These are phyloP conservation scores for Perca fluviatilis DNA, from an alignment of 2,113 vertebrate genomes.

Conservation along the genomic window DNA sequence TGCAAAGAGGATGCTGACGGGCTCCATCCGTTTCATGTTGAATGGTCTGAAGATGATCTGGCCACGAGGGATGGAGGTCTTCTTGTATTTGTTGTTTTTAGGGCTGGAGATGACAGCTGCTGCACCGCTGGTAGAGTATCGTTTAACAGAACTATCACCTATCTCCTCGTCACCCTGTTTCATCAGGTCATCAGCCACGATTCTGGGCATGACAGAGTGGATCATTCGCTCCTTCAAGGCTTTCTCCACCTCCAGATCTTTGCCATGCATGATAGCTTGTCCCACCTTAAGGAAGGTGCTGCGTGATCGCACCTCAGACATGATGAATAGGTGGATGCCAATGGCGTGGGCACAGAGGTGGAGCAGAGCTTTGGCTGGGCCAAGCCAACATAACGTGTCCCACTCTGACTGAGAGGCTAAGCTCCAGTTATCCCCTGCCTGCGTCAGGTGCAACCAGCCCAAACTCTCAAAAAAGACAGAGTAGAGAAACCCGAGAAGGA, in stretches of 20 bases:
- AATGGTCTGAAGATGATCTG: conserved; percentile 98
- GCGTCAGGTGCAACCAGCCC: conserved; percentile 88
- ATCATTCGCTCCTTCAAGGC: conserved; percentile 99
- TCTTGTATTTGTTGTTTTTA: conserved; percentile 94
- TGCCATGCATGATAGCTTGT: conserved; percentile 98
- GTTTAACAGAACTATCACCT: conserved; percentile 88
- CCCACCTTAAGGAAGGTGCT: conserved; percentile 99
- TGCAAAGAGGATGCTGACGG: conserved; percentile 97
- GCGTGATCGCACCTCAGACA: conserved; percentile 96
- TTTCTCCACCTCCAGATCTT: conserved; percentile 99
- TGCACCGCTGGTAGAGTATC: conserved; percentile 87
- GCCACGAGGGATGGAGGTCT: conserved; percentile 94
- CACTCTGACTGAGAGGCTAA: conserved; percentile 58
- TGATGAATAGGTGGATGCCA: conserved; percentile 95
- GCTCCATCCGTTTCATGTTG: conserved; percentile 99
- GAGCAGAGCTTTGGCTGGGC: conserved; percentile 91
- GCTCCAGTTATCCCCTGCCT: conserved; percentile 53
- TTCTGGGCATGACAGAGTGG: conserved; percentile 98
- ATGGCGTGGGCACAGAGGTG: conserved; percentile 95
- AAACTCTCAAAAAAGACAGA: conserved; percentile 94
- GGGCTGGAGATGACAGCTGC: conserved; percentile 87
- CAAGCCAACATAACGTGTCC: conserved; percentile 87
- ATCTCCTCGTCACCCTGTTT: conserved; percentile 97
- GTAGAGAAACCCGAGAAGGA: conserved; percentile 92
- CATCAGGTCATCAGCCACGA: conserved; percentile 97